Evolutionary conservation across 2,888 invertebrate genomes (phyloP), one percentile per base, ranked within the genome.

Genomic region (Apamea monoglypha): DNA sequence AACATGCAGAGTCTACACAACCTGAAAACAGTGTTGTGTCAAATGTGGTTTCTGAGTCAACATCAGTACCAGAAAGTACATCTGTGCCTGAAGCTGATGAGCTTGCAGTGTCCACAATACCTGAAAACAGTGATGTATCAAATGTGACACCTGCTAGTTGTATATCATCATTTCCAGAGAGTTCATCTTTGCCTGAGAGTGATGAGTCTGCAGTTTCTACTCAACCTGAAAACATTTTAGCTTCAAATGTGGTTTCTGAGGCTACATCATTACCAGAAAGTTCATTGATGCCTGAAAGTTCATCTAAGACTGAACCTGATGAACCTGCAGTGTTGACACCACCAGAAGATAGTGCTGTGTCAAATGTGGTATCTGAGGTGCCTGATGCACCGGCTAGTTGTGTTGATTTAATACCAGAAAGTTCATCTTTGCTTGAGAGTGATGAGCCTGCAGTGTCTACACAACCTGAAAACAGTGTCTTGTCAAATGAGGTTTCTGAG

Each of bases 41-140:
- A 47, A 72, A 80, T 80, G 64, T 72, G 64, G 72, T 85, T 74
- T 76, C 74, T 80, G 87, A 87, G 72, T 70, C 81, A 53, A 50
- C n/a, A 18, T 47, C 56, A 66, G 29, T 50, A 66, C 66, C 82
- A 59, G 80, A 81, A 81, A 81, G 74, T 67, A 82, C 92, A 81
- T 76, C 67, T 36, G 29, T 73, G 61, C 63, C 75, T 53, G 82
- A 76, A 70, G 53, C 56, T 81, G 72, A 70, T 69, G 80, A 84
- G 76, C 61, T 56, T 67, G 78, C 74, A 68, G 83, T 82, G 40
- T 76, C 81, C 61, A 73, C 75, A 59, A 77, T 78, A 81, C 50
- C 80, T 40, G 82, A 83, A 73, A 74, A 80, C 29, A 82, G 78
- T 79, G 66, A 68, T 78, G 32, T 32, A 44, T 40, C 80, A 32